These are phyloP conservation scores for Allacma fusca DNA, from an alignment of 2,888 invertebrate species.

Conservation along the genomic window DNA sequence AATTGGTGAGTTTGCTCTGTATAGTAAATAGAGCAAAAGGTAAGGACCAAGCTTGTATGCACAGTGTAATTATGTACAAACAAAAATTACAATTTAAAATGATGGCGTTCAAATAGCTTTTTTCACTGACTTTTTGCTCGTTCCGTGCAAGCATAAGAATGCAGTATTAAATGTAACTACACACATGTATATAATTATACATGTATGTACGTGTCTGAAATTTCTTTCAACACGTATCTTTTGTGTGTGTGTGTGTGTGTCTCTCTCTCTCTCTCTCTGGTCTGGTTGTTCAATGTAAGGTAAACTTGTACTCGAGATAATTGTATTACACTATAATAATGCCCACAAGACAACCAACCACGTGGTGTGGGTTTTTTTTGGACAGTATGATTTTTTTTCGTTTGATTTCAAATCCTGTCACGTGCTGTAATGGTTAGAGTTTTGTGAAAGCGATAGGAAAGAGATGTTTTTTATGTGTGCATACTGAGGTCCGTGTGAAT, in stretches of 20 bases:
- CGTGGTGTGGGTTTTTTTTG: too few species aligned
- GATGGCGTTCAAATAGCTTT: neutral
- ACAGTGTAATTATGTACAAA: neutral
- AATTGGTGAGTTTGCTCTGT: too few species aligned
- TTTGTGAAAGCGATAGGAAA: constrained; percentile 24
- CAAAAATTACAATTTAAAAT: constrained; percentile 19
- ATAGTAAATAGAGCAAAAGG: neutral
- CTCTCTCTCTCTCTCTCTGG: neutral
- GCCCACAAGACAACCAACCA: too few species aligned
- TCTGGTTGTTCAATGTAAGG: neutral
- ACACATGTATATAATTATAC: too few species aligned
- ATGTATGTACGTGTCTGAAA: constrained; percentile 3
- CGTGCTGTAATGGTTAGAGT: constrained; percentile 22
- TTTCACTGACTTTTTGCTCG: neutral
- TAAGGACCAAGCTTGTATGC: neutral
- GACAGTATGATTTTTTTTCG: neutral
- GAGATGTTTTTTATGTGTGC: neutral
- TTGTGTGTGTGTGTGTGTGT: neutral
- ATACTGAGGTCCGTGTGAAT: neutral
- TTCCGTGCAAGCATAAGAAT: neutral
- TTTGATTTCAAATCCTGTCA: constrained; percentile 19
- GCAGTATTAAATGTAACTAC: neutral
- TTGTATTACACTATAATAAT: too few species aligned
- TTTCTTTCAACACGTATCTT: neutral
- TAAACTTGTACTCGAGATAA: too few species aligned